Percentiles rank a stretch among this genome's conserved stretches.
phyloP scores from a whole-genome alignment of 2,797 vertebrate genomes.

The Megaceryle alcyon region DNA sequence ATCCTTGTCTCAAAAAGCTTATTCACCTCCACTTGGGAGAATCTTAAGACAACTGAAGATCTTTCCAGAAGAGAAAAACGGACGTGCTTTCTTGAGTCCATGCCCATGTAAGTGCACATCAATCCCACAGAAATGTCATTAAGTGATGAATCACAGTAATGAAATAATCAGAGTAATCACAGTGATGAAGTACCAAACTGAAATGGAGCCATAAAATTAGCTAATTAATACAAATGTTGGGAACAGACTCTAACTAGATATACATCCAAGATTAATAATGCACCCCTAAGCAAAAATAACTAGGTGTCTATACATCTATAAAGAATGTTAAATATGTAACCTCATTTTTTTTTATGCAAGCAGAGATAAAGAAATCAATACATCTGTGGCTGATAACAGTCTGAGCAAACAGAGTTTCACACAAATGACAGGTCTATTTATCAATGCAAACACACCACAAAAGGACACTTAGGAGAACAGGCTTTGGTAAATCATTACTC shows the following conservation, averaged over 20 bases:
- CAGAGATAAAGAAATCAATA: not conserved
- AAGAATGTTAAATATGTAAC: not conserved
- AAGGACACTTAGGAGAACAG: not conserved
- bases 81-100: not conserved
- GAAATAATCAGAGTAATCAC: not conserved
- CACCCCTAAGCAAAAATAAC: not conserved
- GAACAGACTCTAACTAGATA: not conserved
- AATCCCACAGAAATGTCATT: not conserved
- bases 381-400: not conserved
- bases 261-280: not conserved
- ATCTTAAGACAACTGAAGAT: not conserved
- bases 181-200: not conserved
- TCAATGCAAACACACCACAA: not conserved
- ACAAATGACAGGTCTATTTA: not conserved
- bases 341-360: not conserved
- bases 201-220: not conserved
- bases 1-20: not conserved
- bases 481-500: not conserved
- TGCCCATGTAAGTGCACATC: not conserved
- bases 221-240: not conserved
- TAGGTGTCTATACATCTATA: not conserved
- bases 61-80: not conserved
- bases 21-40: not conserved
- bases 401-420: not conserved
- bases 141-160: too few species aligned